These are phyloP conservation scores for Trichopoda pennipes DNA, from an alignment of 2,888 invertebrate genomes.

Conservation along the genomic window DNA sequence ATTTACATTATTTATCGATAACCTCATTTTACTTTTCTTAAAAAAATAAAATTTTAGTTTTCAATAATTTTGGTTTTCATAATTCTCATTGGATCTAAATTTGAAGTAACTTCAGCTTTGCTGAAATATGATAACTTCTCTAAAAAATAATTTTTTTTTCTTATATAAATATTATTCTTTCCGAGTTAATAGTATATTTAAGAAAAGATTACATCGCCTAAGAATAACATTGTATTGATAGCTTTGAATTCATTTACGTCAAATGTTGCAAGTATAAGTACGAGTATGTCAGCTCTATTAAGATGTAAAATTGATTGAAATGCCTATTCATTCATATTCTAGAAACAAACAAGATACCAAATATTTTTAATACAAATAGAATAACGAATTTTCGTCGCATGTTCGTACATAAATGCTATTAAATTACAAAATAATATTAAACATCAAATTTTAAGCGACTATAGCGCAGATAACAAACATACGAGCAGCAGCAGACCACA, in stretches of 20 bases:
- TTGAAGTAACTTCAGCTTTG: no score
- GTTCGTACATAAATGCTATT: slow-evolving; percentile 29
- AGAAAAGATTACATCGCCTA: slow-evolving; percentile 15
- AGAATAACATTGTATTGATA: slow-evolving; percentile 11
- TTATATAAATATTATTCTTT: background rate
- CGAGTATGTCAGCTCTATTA: slow-evolving; percentile 35
- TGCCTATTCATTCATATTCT: slow-evolving; percentile 19
- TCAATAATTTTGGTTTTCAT: no score
- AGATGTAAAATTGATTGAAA: slow-evolving; percentile 30
- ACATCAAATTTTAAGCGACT: background rate
- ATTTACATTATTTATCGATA: no score
- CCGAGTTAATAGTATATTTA: background rate
- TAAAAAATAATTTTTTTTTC: background rate
- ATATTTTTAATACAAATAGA: background rate
- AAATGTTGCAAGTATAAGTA: slow-evolving; percentile 42
- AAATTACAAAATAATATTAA: slow-evolving; percentile 38
- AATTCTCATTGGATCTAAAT: no score
- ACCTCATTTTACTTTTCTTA: no score
- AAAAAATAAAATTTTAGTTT: no score
- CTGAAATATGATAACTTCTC: no score
- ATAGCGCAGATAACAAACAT: background rate
- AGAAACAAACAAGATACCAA: slow-evolving; percentile 15
- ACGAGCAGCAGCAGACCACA: slow-evolving; percentile 21
- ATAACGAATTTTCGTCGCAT: background rate
- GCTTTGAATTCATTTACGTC: background rate